These are phyloP conservation scores for Acromyrmex heyeri DNA, from an alignment of 1,140 invertebrate species.

Conservation along the genomic window DNA sequence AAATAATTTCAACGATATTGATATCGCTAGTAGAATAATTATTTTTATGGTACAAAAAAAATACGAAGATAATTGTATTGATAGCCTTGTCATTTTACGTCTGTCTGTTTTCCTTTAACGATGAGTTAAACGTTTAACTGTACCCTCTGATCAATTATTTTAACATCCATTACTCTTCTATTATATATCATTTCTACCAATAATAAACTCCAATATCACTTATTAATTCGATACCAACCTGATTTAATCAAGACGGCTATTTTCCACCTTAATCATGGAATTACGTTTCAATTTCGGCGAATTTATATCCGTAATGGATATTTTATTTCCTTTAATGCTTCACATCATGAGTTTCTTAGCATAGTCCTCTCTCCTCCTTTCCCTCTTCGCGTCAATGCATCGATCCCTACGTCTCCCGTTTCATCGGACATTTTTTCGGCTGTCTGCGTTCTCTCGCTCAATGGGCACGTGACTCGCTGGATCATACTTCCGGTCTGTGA, in stretches of 20 bases:
- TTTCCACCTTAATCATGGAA: conserved; percentile 28
- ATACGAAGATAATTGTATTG: neutral
- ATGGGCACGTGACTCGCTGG: conserved; percentile 66
- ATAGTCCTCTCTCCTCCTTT: conserved; percentile 25
- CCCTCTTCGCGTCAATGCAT: conserved; percentile 10
- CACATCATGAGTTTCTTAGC: conserved; percentile 65
- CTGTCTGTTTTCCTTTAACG: neutral
- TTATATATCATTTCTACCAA: conserved; percentile 15
- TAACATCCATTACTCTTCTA: conserved; percentile 14
- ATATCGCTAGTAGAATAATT: conserved; percentile 13
- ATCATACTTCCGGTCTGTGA: conserved; percentile 68
- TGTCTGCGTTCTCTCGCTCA: conserved; percentile 30
- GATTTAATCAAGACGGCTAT: neutral
- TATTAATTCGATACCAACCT: conserved; percentile 7
- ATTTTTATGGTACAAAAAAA: neutral
- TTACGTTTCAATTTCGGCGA: conserved; percentile 37
- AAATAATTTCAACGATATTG: conserved; percentile 62
- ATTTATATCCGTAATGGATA: conserved; percentile 65
- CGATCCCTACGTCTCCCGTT: conserved; percentile 54
- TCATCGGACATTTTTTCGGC: conserved; percentile 47
- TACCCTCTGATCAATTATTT: neutral
- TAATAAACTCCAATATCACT: neutral
- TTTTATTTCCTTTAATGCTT: conserved; percentile 63
- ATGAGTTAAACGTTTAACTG: neutral
- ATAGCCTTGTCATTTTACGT: neutral